Evolutionary conservation across 2,888 invertebrate species (phyloP), one percentile per base, ranked within the genome.

Genomic region (Melanargia galathea): DNA sequence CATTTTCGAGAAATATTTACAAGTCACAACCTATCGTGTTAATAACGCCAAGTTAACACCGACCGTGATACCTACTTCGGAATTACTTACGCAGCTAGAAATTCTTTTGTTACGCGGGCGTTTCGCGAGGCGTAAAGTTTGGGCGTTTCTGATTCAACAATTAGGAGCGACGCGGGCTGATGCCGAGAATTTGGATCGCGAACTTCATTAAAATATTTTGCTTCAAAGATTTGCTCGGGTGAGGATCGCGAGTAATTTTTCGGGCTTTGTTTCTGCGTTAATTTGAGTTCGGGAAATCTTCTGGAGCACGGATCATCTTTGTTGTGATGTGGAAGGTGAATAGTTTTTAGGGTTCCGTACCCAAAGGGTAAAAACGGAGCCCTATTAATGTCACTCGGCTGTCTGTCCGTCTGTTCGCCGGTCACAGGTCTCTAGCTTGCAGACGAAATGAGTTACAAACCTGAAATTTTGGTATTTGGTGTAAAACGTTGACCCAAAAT

Each of bases 131-230:
- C 18, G 68, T 49, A 78, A 80, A 70, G 75, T 77, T 75, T 62
- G 67, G 73, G 71, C 67, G 75, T 73, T 75, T 77, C 76, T 79
- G 78, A 82, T 82, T 81, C 80, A 71, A 80, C 75, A 83, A 83
- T 83, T 80, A 82, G 72, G 76, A 70, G 20, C 57, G 45, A 33
- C 66, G 63, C 63, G 69, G 43, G 58, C 24, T 70, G 72, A 73
- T 71, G 75, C 74, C 74, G 74, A 79, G 77, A 80, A 80, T 79
- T 75, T 77, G 73, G 26, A 46, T 59, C 54, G 70, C 22, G 74
- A 77, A 82, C 77, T 84, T 84, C 81, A 84, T 86, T 85, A 84
- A 86, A 86, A 86, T 83, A 83, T 84, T 85, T 83, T 77, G 75
- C 78, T 73, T 69, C 71, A 74, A 75, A 81, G 55, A 51, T 60